Conservation (phyloP, 2,113 vertebrate species). For the Castor canadensis region DNA sequence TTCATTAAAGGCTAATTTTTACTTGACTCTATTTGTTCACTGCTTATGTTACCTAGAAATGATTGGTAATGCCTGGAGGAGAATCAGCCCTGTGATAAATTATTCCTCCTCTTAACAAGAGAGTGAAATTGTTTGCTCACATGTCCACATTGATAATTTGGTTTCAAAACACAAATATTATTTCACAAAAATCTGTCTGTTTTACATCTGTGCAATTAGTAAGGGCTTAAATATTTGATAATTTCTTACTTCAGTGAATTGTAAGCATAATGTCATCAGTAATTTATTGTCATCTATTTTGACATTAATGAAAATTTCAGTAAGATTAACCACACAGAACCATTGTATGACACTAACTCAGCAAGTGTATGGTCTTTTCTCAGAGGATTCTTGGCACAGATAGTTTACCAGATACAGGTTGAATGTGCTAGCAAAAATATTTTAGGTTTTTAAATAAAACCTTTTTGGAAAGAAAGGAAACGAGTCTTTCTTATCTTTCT, state of each 20-base stretch:
- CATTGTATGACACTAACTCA: background rate
- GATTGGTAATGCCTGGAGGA: conserved; percentile 24
- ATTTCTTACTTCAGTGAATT: background rate
- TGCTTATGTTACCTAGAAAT: conserved; percentile 63
- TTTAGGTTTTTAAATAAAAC: background rate
- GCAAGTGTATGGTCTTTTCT: background rate
- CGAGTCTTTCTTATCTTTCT: background rate
- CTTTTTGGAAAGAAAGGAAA: background rate
- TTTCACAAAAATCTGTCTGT: conserved; percentile 28
- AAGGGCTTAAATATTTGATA: background rate
- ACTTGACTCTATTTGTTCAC: conserved; percentile 17
- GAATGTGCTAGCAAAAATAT: background rate
- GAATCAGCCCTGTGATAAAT: conserved; percentile 22
- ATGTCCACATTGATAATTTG: conserved; percentile 48
- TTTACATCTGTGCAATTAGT: background rate
- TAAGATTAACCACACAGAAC: background rate
- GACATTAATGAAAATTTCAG: background rate
- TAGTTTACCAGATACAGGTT: background rate
- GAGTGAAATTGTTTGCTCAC: conserved; percentile 32
- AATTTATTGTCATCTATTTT: conserved; percentile 11
- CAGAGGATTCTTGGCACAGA: background rate
- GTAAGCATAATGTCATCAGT: background rate
- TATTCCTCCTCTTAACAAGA: background rate
- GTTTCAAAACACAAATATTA: conserved; percentile 30
- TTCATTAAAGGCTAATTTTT: conserved; percentile 48